These are phyloP conservation scores for Leptopilina syphax DNA, from an alignment of 2,888 invertebrate species.

Conservation along the genomic window DNA sequence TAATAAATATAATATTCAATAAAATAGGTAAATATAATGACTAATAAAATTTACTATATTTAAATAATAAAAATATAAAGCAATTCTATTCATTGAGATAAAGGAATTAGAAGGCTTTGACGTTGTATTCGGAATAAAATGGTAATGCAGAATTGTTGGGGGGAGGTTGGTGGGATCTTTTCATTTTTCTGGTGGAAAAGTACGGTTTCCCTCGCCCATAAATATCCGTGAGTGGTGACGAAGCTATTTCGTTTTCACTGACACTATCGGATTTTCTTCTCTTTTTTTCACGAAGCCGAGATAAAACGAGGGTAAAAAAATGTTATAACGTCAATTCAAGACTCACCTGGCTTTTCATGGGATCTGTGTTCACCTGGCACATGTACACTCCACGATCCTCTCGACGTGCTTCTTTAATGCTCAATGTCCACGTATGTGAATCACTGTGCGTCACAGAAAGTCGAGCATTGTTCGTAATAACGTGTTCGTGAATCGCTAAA, in stretches of 20 bases:
- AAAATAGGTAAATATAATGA: too few species aligned
- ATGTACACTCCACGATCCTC: conserved; percentile 94
- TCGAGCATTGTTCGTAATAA: conserved; percentile 94
- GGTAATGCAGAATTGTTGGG: too few species aligned
- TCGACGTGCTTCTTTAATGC: conserved; percentile 89
- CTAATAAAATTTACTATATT: too few species aligned
- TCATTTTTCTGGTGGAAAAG: conserved; percentile 32
- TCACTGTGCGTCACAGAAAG: conserved; percentile 94
- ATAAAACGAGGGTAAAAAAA: not conserved
- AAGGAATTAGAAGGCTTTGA: conserved; percentile 8
- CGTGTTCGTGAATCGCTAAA: conserved; percentile 94
- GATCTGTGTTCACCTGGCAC: conserved; percentile 97
- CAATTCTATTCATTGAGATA: not conserved
- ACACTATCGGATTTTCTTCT: conserved; percentile 21
- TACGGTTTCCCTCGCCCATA: conserved; percentile 23
- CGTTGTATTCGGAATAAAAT: not conserved
- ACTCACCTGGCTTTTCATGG: conserved; percentile 95
- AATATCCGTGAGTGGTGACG: conserved; percentile 40
- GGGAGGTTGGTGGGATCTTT: not conserved
- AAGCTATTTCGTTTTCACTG: conserved; percentile 31
- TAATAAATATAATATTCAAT: too few species aligned
- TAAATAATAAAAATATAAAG: too few species aligned
- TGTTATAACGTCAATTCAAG: conserved; percentile 26
- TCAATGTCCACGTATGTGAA: conserved; percentile 95
- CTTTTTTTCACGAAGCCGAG: not conserved